Conservation (phyloP, 2,797 vertebrate species). For the Lithobates sylvaticus region DNA sequence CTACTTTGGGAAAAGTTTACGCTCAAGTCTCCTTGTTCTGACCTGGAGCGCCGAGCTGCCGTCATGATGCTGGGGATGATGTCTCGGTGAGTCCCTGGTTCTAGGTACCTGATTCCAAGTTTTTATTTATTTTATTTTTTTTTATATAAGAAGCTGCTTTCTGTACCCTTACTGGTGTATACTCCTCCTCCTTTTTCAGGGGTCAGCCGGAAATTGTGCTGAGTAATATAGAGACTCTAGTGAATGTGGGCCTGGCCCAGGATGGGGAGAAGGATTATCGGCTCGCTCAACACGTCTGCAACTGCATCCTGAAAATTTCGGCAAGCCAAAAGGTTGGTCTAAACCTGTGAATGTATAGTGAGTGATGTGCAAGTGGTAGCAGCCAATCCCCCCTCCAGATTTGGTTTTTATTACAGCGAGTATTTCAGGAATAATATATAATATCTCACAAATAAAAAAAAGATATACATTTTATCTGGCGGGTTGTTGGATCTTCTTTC, state of each 20-base stretch:
- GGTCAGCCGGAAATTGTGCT: conserved; percentile 92
- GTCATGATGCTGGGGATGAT: conserved; percentile 93
- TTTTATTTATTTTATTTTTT: too few species aligned
- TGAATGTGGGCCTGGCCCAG: conserved; percentile 86
- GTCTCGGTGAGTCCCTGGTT: conserved; percentile 79
- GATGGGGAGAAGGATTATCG: conserved; percentile 86
- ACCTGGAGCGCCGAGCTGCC: conserved; percentile 82
- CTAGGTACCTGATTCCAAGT: fast-evolving
- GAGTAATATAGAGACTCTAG: conserved; percentile 92
- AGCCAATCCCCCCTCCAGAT: too few species aligned
- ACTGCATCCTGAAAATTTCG: conserved; percentile 85
- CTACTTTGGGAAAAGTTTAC: conserved; percentile 92
- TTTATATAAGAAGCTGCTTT: too few species aligned
- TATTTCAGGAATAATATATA: too few species aligned
- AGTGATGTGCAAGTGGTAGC: too few species aligned
- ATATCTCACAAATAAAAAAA: too few species aligned
- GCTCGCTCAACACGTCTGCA: conserved; percentile 87
- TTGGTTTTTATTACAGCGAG: too few species aligned
- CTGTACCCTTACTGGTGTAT: neutral
- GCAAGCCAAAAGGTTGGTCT: conserved; percentile 81
- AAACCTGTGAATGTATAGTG: neutral
- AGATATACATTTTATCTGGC: too few species aligned
- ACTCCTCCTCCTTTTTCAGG: conserved; percentile 72
- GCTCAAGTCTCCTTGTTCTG: conserved; percentile 80
- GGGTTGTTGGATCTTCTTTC: too few species aligned